Evolutionary conservation across 2,113 vertebrate species (phyloP), one percentile per base, ranked within the genome.

Genomic region (Catharus minimus): DNA sequence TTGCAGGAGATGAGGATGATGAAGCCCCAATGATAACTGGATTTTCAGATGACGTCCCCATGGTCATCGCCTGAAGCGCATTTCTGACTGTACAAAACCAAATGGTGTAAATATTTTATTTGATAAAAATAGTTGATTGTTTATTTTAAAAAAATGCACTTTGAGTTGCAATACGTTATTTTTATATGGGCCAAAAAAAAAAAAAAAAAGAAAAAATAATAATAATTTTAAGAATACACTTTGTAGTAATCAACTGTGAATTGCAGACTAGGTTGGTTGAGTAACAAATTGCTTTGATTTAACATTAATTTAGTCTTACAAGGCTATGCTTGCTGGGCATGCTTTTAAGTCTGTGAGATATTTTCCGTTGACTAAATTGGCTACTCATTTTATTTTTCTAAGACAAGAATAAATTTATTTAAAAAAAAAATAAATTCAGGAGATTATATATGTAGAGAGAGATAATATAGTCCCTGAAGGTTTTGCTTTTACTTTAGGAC

Each of bases 21-120:
- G 99, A 99, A 7, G 98, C 98, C 26, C 99, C 99, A 0, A 99
- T 99, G 99, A 99, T 99, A 97, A 99, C 98, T 67, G 99, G 99
- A 94, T 99, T 99, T 96, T 99, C 99, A 79, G 99, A 99, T 11
- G 99, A 99, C 2, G 99, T 99, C 78, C 99, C 99, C 88, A 99
- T 99, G 99, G 99, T 99, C 91, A 99, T 99, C 80, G 99, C 99
- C 26, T 99, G 98, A 99, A 97, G 92, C 58, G 24, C 33, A 18
- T 91, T 95, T 76, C 94, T 84, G 95, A 88, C 95, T 97, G 95
- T 94, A 97, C 61, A 96, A 57, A 97, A 96, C 97, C 97, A 98
- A 98, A 97, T 97, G 97, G 96, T 98, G 97, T 98, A 98, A 97
- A 98, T 98, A 97, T 98, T 98, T 98, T 95, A 97, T 98, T 97